A percentile compares a stretch with the other conserved stretches of the same genome.
phyloP scores from a whole-genome alignment of 2,113 vertebrate genomes.

The Trematocara unimaculatum region DNA sequence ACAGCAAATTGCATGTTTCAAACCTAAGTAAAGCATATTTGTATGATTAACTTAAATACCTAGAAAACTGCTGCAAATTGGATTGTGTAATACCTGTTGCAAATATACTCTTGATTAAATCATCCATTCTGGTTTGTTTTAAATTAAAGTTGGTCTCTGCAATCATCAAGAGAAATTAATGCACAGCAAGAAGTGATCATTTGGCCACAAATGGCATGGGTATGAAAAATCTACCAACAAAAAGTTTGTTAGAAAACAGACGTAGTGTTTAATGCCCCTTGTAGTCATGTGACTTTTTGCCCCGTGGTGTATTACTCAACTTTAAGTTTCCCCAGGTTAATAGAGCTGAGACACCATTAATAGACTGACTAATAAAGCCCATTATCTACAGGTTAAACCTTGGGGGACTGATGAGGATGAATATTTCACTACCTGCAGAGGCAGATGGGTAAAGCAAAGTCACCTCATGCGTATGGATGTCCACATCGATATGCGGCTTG shows the following conservation, averaged over 20 bases:
- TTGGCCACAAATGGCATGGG: rapidly evolving
- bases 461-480: constrained; percentile 40
- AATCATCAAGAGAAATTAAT: background rate
- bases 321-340: background rate
- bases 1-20: background rate
- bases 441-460: constrained; percentile 10
- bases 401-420: background rate
- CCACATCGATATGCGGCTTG: background rate
- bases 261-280: background rate
- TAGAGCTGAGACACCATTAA: background rate
- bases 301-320: background rate
- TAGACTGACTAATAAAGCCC: background rate
- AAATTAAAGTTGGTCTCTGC: rapidly evolving
- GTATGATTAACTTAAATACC: background rate
- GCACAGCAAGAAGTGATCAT: background rate
- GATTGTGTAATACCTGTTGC: background rate
- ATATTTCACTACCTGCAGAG: constrained; percentile 10
- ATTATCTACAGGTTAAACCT: background rate
- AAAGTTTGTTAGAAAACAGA: background rate
- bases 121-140: background rate
- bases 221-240: background rate
- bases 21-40: background rate
- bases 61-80: background rate
- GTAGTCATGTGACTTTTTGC: background rate
- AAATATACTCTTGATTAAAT: background rate